Base-by-base conservation (phyloP, 2,888 invertebrate genomes). In the Copidosoma aretas region DNA sequence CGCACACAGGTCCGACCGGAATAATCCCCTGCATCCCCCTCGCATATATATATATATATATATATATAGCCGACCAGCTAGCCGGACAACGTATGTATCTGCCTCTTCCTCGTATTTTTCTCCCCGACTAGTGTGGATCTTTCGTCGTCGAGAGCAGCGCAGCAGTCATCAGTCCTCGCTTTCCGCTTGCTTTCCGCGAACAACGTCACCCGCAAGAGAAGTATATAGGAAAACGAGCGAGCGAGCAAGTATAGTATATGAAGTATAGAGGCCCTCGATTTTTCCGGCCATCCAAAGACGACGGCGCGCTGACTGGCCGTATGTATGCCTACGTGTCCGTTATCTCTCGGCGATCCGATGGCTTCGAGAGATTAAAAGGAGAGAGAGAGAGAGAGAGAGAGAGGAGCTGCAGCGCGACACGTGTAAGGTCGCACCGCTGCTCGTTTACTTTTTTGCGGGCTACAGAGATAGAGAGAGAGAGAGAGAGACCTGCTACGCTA, bases 341-440 rank as follows among this genome's bases (percentile, higher is more conserved):
- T 70, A 70, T 66, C 66, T 59, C 56, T 14, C 21, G 51, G 17
- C 62, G 63, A 63, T 58, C 59, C 59, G 65, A 69, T 70, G 63
- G 56, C 70, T 63, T 52, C 51, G 54, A 66, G 65, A 69, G 65
- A 66, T 69, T 69, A 61, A 21, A 14, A 14, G 39, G 19, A n/a
- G 12, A 46, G 53, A 25, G 39, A 14, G 54, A 17, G 60, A 65
- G 60, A 54, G 65, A 69, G 65, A 66, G 64, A 65, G 60, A 21
- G 10, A 3, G 24, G 19, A n/a, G 12, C 25, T 39, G 19, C n/a
- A 17, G 56, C 19, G 60, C 60, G 60, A 56, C 65, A 69, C 63
- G 63, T 70, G 61, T 69, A 66, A 69, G 59, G 69, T 66, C 62
- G 65, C 62, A 24, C 60, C 32, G n/a, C n/a, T 25, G 43, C 64